Percentiles rank a stretch among this genome's conserved stretches.
phyloP scores from a whole-genome alignment of 2,888 invertebrate genomes.

The Cantharis flavilabris region DNA sequence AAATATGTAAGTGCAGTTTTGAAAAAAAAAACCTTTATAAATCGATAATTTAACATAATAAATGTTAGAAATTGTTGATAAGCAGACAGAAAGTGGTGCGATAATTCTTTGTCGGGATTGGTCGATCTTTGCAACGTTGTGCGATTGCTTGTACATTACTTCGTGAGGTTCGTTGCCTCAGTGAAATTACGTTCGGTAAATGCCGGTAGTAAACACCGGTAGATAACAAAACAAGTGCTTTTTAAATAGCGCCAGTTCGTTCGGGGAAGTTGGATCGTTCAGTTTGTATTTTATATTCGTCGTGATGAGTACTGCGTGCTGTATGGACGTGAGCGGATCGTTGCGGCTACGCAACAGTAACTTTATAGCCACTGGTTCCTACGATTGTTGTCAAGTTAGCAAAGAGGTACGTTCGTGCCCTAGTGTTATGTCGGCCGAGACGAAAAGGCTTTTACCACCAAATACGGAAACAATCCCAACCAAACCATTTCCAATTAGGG shows the following conservation, averaged over 20 bases:
- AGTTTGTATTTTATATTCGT: not conserved
- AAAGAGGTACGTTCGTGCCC: slow-evolving; percentile 59
- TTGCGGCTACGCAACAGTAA: slow-evolving; percentile 52
- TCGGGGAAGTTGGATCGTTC: not conserved
- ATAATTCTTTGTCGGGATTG: slow-evolving; percentile 26
- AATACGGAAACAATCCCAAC: slow-evolving; percentile 86
- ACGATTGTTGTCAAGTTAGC: slow-evolving; percentile 44
- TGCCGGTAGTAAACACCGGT: slow-evolving; percentile 4
- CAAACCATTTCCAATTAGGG: slow-evolving; percentile 86
- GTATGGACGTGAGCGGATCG: slow-evolving; percentile 52
- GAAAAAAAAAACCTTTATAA: not conserved
- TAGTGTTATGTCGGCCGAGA: slow-evolving; percentile 74
- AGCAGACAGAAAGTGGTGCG: slow-evolving; percentile 18
- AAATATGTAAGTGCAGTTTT: not conserved
- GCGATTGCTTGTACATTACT: slow-evolving; percentile 21
- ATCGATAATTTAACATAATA: not conserved
- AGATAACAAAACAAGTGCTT: slow-evolving; percentile 1
- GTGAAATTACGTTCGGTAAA: slow-evolving; percentile 11
- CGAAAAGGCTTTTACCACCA: slow-evolving; percentile 71
- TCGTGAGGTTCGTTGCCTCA: slow-evolving; percentile 9
- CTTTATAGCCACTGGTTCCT: slow-evolving; percentile 38
- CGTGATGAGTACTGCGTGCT: slow-evolving; percentile 47
- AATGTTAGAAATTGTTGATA: slow-evolving; percentile 1
- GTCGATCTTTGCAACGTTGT: slow-evolving; percentile 8
- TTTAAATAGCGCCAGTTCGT: not conserved